Evolutionary conservation across 2,797 vertebrate species (phyloP).

Genomic region (Pogoniulus pusillus): DNA sequence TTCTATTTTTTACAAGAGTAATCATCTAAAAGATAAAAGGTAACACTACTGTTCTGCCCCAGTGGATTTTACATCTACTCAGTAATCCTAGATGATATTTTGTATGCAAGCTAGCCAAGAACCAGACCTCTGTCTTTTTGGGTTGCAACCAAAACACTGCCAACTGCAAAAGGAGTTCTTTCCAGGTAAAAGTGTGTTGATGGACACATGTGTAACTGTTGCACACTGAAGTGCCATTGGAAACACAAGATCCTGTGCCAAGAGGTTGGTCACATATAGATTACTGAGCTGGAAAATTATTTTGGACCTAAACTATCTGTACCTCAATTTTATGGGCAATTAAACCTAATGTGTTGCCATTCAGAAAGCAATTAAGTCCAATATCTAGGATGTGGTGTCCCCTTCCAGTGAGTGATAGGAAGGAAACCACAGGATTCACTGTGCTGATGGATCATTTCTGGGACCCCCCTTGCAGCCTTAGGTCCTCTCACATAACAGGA

Average conservation of each 20-base stretch:
- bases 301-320: slow-evolving; percentile 62
- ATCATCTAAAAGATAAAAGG: not conserved
- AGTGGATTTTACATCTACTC: not conserved
- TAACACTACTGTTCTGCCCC: not conserved
- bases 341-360: slow-evolving; percentile 62
- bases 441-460: not conserved
- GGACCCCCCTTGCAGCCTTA: not conserved
- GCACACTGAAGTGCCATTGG: slow-evolving; percentile 42
- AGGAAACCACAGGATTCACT: not conserved
- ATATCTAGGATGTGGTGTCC: slow-evolving; percentile 36
- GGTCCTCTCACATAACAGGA: not conserved
- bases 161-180: not conserved
- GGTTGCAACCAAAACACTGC: not conserved
- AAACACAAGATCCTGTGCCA: not conserved
- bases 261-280: slow-evolving; percentile 51
- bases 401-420: slow-evolving; percentile 19
- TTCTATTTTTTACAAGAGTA: not conserved
- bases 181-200: not conserved
- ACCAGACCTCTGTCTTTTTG: not conserved
- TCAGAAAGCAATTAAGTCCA: slow-evolving; percentile 64
- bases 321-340: slow-evolving; percentile 72
- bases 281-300: slow-evolving; percentile 71
- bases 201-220: not conserved
- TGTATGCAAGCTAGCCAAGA: not conserved
- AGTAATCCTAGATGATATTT: not conserved